Base-by-base conservation (phyloP, 2,113 vertebrate genomes). In the Mesitornis unicolor region DNA sequence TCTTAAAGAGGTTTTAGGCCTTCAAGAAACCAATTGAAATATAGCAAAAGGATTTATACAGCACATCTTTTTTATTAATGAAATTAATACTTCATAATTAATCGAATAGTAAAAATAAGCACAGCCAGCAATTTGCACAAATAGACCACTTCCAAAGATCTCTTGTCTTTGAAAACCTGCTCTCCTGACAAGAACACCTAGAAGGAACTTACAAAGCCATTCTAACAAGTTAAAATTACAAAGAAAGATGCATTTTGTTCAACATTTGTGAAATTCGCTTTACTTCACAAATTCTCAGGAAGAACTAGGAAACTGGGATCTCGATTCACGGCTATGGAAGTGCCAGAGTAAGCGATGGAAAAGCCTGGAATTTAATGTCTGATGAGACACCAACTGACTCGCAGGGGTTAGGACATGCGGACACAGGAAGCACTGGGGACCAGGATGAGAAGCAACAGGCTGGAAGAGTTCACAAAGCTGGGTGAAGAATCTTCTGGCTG, bases 321-420 rank as follows among this genome's bases (percentile, higher is more conserved):
- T 70, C 45, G 75, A 71, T 31, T 50, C 18, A 11, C 14, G 35
- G 74, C n/a, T 82, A 16, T 6, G 38, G 65, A 81, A 38, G 42
- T 4, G 7, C 35, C 54, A 29, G 13, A 54, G 21, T 14, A 61
- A 87, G 31, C 2, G 11, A 42, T 16, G 45, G 43, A 83, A 51
- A 61, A 83, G 24, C 31, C 59, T 93, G 26, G 17, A 73, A 76
- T 12, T 76, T 18, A 21, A 28, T 36, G 73, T 18, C 38, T 33
- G 16, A 12, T 11, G 53, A 60, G 78, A 69, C 24, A 29, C 53
- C 87, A 21, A 43, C 2, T 7, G 13, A 31, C 31, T 51, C n/a
- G 26, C 35, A 50, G 25, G 59, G 45, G 50, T 76, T 9, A 40
- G 67, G 42, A n/a, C 26, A 47, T 0, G 3, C 0, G 4, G 50